A percentile compares a stretch with the other conserved stretches of the same genome.
phyloP scores from a whole-genome alignment of 2,113 vertebrate species.

The Cinclus cinclus region DNA sequence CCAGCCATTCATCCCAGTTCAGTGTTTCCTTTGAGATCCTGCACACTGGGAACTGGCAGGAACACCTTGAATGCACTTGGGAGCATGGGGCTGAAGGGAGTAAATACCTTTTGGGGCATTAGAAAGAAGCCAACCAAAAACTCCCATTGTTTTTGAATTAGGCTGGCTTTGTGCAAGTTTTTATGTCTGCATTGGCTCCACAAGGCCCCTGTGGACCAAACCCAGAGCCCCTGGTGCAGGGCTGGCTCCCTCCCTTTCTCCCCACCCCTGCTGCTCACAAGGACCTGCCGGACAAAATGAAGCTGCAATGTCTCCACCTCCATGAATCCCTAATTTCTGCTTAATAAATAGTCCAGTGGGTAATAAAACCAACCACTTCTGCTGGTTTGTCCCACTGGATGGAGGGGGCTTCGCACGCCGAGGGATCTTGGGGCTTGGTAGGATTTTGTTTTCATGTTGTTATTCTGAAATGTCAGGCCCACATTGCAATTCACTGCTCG shows the following conservation, averaged over 20 bases:
- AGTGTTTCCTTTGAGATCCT: background rate
- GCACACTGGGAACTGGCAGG: background rate
- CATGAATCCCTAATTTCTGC: background rate
- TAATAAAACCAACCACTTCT: background rate
- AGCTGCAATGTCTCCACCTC: background rate
- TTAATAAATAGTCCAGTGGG: background rate
- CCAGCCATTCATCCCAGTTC: background rate
- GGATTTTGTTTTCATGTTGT: background rate
- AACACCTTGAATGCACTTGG: background rate
- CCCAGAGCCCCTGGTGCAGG: background rate
- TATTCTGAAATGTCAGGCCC: background rate
- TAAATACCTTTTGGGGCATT: background rate
- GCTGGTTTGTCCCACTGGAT: background rate
- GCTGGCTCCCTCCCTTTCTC: background rate
- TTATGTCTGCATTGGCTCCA: background rate
- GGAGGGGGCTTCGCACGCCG: rapidly evolving
- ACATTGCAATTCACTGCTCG: background rate
- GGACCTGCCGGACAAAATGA: background rate
- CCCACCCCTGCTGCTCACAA: background rate
- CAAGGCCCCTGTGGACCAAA: background rate
- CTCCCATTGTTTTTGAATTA: background rate
- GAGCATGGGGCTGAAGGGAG: background rate
- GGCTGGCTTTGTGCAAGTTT: background rate
- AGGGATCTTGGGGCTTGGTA: background rate
- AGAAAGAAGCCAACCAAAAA: background rate